These are phyloP conservation scores for Eulemur coronatus DNA, from an alignment of 2,797 vertebrate species.

Conservation along the genomic window DNA sequence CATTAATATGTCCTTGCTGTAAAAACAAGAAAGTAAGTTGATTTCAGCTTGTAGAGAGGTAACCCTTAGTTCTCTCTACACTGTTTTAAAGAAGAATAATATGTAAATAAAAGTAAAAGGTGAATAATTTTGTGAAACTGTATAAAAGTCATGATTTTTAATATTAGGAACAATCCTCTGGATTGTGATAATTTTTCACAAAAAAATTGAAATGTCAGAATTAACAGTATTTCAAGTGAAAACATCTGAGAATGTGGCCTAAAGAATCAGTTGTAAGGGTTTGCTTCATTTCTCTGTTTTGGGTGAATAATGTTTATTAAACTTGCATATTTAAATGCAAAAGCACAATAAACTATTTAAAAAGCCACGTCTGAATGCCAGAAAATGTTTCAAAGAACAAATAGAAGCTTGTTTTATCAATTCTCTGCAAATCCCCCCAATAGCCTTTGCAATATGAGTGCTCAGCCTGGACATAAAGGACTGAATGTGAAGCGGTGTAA, in stretches of 20 bases:
- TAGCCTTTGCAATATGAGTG: neutral
- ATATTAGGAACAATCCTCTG: neutral
- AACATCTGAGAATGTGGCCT: neutral
- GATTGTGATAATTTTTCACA: neutral
- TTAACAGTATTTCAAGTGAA: constrained; percentile 8
- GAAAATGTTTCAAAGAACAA: constrained; percentile 73
- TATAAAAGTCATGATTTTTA: constrained; percentile 26
- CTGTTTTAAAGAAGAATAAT: constrained; percentile 13
- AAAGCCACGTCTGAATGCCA: constrained; percentile 49
- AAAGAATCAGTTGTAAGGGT: constrained; percentile 31
- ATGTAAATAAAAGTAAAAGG: neutral
- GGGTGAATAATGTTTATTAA: constrained; percentile 79
- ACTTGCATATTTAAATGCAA: constrained; percentile 74
- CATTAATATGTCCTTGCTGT: neutral
- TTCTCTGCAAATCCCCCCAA: constrained; percentile 17
- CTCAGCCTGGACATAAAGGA: neutral
- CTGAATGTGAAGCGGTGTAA: neutral
- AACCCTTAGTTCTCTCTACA: neutral
- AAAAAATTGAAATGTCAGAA: constrained; percentile 53
- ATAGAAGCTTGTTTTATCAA: constrained; percentile 66
- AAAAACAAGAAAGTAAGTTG: constrained; percentile 9
- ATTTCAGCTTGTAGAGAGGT: neutral
- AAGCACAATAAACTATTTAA: constrained; percentile 69
- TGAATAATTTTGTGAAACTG: neutral
- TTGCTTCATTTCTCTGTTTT: constrained; percentile 59